Conservation (phyloP, 1,140 invertebrate genomes). For the Chironomus striatipennis region DNA sequence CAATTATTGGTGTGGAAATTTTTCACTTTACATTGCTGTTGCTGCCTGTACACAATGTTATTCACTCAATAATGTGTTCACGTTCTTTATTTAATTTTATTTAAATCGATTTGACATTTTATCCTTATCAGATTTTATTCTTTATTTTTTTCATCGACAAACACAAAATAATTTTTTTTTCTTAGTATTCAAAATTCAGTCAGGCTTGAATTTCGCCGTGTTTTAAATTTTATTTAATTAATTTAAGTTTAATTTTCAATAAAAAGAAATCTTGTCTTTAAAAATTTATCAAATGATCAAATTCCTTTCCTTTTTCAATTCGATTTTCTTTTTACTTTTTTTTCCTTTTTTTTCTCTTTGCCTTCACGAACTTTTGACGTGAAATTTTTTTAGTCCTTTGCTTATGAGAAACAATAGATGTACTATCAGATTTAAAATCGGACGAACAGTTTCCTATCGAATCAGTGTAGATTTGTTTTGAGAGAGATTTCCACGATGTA, state of each 20-base stretch:
- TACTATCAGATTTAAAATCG: conserved; percentile 18
- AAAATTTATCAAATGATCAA: not conserved
- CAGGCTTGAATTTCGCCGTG: not conserved
- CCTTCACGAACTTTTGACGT: not conserved
- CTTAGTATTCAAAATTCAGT: not conserved
- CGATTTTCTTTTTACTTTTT: conserved; percentile 1
- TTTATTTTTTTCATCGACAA: not conserved
- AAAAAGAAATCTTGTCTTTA: not conserved
- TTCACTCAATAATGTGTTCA: not conserved
- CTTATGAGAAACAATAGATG: conserved; percentile 22
- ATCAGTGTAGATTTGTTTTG: not conserved
- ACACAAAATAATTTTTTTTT: no score
- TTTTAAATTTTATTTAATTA: not conserved
- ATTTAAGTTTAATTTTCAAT: not conserved
- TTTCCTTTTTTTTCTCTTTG: not conserved
- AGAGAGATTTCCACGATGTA: not conserved
- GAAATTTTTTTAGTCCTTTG: conserved; percentile 18
- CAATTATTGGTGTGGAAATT: conserved; percentile 21
- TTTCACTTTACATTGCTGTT: not conserved
- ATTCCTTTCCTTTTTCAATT: not conserved
- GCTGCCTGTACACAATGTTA: not conserved
- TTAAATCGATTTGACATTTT: conserved; percentile 22
- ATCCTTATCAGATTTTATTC: not conserved
- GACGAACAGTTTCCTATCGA: conserved; percentile 18
- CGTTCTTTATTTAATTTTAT: not conserved